A percentile compares a stretch with the other conserved stretches of the same genome.
These are phyloP conservation scores for Synergus japonicus DNA, from an alignment of 2,888 invertebrate genomes.

Conservation along the genomic window DNA sequence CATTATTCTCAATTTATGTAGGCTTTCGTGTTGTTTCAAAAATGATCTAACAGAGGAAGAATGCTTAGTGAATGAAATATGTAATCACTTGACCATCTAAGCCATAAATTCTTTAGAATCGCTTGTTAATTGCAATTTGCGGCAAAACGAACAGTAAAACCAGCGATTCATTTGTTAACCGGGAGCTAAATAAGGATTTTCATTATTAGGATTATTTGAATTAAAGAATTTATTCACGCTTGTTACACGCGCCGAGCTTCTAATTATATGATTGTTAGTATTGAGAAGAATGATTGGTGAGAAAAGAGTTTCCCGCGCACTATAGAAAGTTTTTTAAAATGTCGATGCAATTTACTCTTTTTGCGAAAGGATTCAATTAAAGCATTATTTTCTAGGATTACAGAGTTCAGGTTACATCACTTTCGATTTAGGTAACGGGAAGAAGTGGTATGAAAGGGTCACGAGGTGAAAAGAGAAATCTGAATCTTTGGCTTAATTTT, in stretches of 20 bases:
- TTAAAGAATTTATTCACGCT: constrained; percentile 14
- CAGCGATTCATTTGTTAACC: constrained; percentile 27
- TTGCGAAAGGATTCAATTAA: constrained; percentile 4
- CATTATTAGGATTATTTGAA: constrained; percentile 1
- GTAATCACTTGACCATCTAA: constrained; percentile 22
- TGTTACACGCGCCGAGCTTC: background rate
- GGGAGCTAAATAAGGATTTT: constrained; percentile 33
- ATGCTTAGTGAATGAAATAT: constrained; percentile 24
- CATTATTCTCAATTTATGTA: constrained; percentile 1
- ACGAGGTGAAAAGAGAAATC: background rate
- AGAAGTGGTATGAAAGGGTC: background rate
- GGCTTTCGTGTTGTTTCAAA: background rate
- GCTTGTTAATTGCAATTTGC: constrained; percentile 20
- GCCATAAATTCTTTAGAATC: constrained; percentile 27
- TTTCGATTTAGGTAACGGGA: background rate
- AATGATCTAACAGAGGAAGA: constrained; percentile 27
- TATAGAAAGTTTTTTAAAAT: constrained; percentile 34
- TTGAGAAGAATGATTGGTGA: constrained; percentile 5
- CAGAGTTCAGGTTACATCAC: background rate
- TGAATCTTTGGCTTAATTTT: background rate
- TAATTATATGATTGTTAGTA: background rate
- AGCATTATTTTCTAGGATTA: background rate
- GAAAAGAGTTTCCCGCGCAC: constrained; percentile 26
- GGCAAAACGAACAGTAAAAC: constrained; percentile 8
- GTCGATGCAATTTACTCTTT: constrained; percentile 27